A percentile compares a stretch with the other conserved stretches of the same genome.
Evolutionary conservation across 1,140 invertebrate species (phyloP).

Genomic region (Ceratina calcarata): DNA sequence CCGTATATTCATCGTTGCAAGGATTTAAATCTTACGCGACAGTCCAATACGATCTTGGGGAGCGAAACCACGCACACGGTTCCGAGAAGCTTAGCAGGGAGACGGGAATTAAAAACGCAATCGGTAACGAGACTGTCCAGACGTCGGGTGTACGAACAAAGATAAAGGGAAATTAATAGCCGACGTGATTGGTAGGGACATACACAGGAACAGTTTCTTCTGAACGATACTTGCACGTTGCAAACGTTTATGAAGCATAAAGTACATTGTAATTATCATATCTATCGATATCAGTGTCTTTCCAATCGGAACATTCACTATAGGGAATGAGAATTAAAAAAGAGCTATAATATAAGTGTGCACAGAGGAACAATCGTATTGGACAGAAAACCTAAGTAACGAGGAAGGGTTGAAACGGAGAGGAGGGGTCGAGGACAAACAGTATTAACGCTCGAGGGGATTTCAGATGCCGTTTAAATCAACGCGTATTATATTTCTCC

Average conservation of each 20-base stretch:
- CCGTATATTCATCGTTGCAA: neutral
- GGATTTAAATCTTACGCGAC: conserved; percentile 31
- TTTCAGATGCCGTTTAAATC: conserved; percentile 51
- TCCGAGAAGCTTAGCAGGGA: neutral
- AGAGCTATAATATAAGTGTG: too few species aligned
- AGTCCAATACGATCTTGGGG: neutral
- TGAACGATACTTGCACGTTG: too few species aligned
- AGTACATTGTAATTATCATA: neutral
- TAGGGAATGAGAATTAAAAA: neutral
- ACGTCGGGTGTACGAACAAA: neutral
- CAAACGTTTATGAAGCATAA: neutral
- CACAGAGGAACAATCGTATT: neutral
- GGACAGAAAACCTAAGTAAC: neutral
- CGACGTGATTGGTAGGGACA: conserved; percentile 35
- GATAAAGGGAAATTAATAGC: conserved; percentile 48
- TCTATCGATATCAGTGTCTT: neutral
- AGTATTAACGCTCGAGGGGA: conserved; percentile 13
- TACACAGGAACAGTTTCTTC: neutral
- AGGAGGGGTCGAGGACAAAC: neutral
- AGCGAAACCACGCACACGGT: too few species aligned
- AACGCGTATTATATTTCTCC: conserved; percentile 68
- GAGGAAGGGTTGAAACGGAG: conserved; percentile 13
- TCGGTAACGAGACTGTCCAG: conserved; percentile 35
- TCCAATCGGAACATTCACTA: neutral
- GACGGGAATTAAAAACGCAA: conserved; percentile 48